Evolutionary conservation across 2,797 vertebrate genomes (phyloP), one percentile per base, ranked within the genome.

Genomic region (Knipowitschia caucasica): DNA sequence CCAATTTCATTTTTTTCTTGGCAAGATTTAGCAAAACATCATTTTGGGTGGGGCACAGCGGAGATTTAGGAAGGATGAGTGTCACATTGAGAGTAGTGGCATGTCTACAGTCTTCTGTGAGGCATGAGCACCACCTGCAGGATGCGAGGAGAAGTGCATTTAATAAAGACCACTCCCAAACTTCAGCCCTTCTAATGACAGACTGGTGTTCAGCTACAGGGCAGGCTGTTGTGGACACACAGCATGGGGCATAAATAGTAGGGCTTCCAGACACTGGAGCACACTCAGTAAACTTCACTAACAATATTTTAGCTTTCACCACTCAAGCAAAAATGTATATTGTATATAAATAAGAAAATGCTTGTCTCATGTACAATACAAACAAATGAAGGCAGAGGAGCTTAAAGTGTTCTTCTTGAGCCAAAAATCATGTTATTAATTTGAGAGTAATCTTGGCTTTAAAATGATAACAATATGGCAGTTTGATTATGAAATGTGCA

Each of bases 1-100:
- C 25, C 27, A 2, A 45, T 39, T 10, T 56, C n/a, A n/a, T 36
- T 24, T 25, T 46, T 17, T 21, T 18, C 23, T 33, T 29, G 42
- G 54, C 47, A 40, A 27, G 53, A 45, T 34, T 21, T 46, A 15
- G 52, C 45, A 58, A 24, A 46, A 65, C 53, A 67, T 71, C 47
- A 73, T 73, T 81, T 82, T 71, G 84, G 86, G 85, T 85, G 86
- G 83, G 86, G 86, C 86, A 75, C 62, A 30, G 54, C 52, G 53
- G 67, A 67, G 68, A 60, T 56, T 78, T 78, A 73, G 53, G 60
- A 61, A 45, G 64, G 70, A 73, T 73, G 64, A 62, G 64, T 50
- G 64, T 75, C 71, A 73, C 56, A 62, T 42, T 64, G 59, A 72
- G 59, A 47, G 64, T 2, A 25, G 9, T 21, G 10, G 38, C 3